These are phyloP conservation scores for Zaprionus gabonicus DNA, from an alignment of 1,140 invertebrate species.

Conservation along the genomic window DNA sequence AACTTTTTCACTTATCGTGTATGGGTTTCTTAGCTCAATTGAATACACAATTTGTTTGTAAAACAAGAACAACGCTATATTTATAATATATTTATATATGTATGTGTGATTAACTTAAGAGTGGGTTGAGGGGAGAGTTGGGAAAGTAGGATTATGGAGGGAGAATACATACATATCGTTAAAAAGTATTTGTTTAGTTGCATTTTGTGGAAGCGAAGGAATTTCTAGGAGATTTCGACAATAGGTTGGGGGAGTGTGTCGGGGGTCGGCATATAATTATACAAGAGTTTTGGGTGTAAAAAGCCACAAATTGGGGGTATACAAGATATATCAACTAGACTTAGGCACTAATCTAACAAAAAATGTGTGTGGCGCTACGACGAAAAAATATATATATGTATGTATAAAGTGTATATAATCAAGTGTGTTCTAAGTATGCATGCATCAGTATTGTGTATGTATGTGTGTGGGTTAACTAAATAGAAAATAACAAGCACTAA, in stretches of 20 bases:
- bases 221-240: background rate
- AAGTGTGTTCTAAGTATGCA: constrained; percentile 20
- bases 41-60: constrained; percentile 63
- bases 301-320: constrained; percentile 73
- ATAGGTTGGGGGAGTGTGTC: background rate
- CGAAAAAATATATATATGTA: constrained; percentile 20
- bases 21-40: constrained; percentile 75
- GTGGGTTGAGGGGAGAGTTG: constrained; percentile 25
- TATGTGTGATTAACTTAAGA: constrained; percentile 61
- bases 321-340: constrained; percentile 67
- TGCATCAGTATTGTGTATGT: constrained; percentile 21
- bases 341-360: constrained; percentile 82
- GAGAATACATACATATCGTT: constrained; percentile 1
- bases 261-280: constrained; percentile 37
- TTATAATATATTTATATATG: constrained; percentile 27
- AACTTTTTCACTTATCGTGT: constrained; percentile 74
- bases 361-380: constrained; percentile 55
- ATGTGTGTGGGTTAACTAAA: constrained; percentile 62
- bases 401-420: constrained; percentile 6
- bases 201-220: constrained; percentile 1
- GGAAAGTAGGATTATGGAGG: constrained; percentile 25
- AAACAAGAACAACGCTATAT: constrained; percentile 74
- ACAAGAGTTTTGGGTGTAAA: constrained; percentile 76
- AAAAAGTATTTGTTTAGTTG: constrained; percentile 1
- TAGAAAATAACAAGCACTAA: constrained; percentile 80